These are phyloP conservation scores for Nicator chloris DNA, from an alignment of 2,113 vertebrate species.

Conservation along the genomic window DNA sequence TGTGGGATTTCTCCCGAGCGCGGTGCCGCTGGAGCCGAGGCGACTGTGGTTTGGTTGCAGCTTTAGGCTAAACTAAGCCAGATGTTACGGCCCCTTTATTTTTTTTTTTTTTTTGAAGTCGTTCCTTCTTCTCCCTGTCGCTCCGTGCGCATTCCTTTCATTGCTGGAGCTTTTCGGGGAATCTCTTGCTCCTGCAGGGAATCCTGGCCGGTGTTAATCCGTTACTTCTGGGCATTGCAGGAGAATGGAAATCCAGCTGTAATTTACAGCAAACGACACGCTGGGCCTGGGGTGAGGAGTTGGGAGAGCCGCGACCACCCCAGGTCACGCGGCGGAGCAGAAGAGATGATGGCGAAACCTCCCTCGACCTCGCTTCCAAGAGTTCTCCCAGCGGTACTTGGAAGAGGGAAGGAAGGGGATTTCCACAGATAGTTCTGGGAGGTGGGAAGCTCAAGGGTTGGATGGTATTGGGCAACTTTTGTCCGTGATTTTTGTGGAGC, in stretches of 20 bases:
- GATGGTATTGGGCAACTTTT: background rate
- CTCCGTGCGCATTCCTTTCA: constrained; percentile 9
- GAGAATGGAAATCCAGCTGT: background rate
- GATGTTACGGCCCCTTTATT: background rate
- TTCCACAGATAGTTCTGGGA: background rate
- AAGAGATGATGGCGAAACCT: background rate
- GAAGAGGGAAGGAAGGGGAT: background rate
- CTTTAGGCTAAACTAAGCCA: constrained; percentile 60
- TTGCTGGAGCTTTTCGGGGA: constrained; percentile 23
- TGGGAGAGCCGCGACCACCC: background rate
- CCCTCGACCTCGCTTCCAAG: background rate
- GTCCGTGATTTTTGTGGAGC: background rate
- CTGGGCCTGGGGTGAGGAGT: background rate
- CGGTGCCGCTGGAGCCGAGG: background rate
- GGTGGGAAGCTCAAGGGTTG: background rate
- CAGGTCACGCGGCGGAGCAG: background rate
- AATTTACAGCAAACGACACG: background rate
- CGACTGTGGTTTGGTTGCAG: constrained; percentile 62
- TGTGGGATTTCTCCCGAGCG: background rate
- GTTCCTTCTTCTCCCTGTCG: background rate
- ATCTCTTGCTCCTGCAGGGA: constrained; percentile 12
- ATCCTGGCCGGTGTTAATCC: background rate
- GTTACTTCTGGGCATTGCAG: background rate
- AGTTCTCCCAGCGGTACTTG: background rate
- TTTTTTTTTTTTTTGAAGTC: background rate